Conservation (phyloP, 2,888 invertebrate genomes). For the Drosophila limbata region DNA sequence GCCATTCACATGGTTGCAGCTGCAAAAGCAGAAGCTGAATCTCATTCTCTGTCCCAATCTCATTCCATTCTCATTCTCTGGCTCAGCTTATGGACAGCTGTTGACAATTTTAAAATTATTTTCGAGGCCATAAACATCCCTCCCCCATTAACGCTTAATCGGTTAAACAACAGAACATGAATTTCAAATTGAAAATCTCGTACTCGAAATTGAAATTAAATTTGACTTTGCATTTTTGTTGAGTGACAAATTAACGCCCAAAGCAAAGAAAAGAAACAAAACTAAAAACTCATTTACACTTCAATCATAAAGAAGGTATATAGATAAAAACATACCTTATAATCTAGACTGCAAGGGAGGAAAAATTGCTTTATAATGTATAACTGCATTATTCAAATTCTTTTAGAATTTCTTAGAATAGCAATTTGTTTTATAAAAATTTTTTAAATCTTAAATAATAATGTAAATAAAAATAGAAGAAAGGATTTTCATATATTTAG, state of each 20-base stretch:
- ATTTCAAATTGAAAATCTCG: conserved; percentile 8
- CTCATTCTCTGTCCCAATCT: background rate
- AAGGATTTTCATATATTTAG: no score
- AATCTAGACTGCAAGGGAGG: background rate
- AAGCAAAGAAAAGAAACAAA: no score
- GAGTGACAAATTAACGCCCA: conserved; percentile 20
- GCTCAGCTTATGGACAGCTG: conserved; percentile 11
- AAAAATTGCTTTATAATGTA: background rate
- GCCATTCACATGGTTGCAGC: conserved; percentile 16
- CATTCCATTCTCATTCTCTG: background rate
- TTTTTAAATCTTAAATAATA: no score
- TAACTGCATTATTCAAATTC: no score
- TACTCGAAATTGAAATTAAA: conserved; percentile 13
- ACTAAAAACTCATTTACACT: conserved; percentile 1
- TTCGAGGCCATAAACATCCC: conserved; percentile 55
- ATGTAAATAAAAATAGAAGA: no score
- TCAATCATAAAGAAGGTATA: background rate
- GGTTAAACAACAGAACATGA: conserved; percentile 1
- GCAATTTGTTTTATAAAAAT: no score
- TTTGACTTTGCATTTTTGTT: conserved; percentile 21
- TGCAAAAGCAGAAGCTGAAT: conserved; percentile 2
- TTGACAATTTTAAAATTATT: conserved; percentile 40
- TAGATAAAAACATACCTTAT: background rate
- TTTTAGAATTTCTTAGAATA: no score
- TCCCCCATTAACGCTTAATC: conserved; percentile 23